These are phyloP conservation scores for Drosophila infuscata DNA, from an alignment of 2,888 invertebrate species.

Conservation along the genomic window DNA sequence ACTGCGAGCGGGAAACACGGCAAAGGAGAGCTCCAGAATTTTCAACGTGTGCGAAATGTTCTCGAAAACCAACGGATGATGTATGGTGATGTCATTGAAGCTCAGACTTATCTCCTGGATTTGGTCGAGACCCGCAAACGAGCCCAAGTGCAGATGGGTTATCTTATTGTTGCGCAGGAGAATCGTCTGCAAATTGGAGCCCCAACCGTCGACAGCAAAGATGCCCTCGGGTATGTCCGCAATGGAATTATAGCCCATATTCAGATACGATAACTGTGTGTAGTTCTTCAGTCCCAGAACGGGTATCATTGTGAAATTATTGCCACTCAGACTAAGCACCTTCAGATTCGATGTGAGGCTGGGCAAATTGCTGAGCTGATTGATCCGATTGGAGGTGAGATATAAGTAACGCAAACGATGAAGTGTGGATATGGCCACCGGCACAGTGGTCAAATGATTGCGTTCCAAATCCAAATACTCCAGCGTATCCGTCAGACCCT, in stretches of 20 bases:
- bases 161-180: constrained; percentile 94
- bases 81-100: constrained; percentile 94
- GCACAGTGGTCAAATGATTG: constrained; percentile 90
- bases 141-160: constrained; percentile 89
- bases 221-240: constrained; percentile 91
- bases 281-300: constrained; percentile 89
- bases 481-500: constrained; percentile 89
- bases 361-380: constrained; percentile 87
- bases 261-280: constrained; percentile 92
- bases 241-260: constrained; percentile 95
- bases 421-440: constrained; percentile 89
- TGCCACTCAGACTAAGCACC: constrained; percentile 92
- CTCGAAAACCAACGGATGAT: constrained; percentile 92
- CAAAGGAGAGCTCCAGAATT: constrained; percentile 94
- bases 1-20: constrained; percentile 88
- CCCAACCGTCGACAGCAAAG: constrained; percentile 90
- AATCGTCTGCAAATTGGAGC: constrained; percentile 91
- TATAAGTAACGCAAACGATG: constrained; percentile 92
- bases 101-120: constrained; percentile 95
- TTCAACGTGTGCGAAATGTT: constrained; percentile 91
- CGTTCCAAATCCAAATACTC: constrained; percentile 94
- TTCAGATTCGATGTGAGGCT: constrained; percentile 87
- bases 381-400: constrained; percentile 91
- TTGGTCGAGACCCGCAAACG: constrained; percentile 90
- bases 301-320: constrained; percentile 91